Evolutionary conservation across 2,888 invertebrate species (phyloP), one percentile per base, ranked within the genome.

Genomic region (Tachina fera): DNA sequence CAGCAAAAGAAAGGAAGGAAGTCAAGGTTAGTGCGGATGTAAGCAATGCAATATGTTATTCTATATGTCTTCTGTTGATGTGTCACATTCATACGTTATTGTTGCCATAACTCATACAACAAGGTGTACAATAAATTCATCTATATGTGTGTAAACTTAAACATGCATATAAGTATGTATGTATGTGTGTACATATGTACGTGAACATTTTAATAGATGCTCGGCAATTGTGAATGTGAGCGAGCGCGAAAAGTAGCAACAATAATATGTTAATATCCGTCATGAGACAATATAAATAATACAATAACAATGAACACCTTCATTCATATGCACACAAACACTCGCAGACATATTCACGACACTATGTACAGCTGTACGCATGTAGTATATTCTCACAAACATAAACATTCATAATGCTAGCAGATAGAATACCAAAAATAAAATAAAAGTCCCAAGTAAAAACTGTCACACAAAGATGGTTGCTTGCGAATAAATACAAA

Each of bases 261-360:
- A 91, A 91, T 91, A 91, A 90, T 90, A 91, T 91, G 91, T 91
- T 91, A 91, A 91, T 91, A 90, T 89, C 88, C 88, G 88, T 87
- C 86, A 88, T 90, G 91, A 91, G 91, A 88, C 88, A 88, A 88
- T 88, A 84, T 87, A 79, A 87, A 87, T 81, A 89, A 83, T 87
- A 87, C 78, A 85, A 78, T 79, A 82, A 67, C 82, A 86, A 76
- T 75, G 53, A 86, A 83, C 82, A 79, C 82, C 71, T 85, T 76
- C 49, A 67, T 74, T 78, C 51, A 43, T 67, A 39, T 51, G 67
- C 19, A 51, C 47, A 56, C 9, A 39, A 6, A 77, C 67, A 71
- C 65, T 41, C 9, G 13, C 45, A 51, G n/a, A 9, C 43, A 49
- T 16, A 39, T 16, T 8, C n/a, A 68, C 41, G 61, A 16, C 61